phyloP scores from a whole-genome alignment of 2,888 invertebrate genomes.

The Leptopilina syphax region DNA sequence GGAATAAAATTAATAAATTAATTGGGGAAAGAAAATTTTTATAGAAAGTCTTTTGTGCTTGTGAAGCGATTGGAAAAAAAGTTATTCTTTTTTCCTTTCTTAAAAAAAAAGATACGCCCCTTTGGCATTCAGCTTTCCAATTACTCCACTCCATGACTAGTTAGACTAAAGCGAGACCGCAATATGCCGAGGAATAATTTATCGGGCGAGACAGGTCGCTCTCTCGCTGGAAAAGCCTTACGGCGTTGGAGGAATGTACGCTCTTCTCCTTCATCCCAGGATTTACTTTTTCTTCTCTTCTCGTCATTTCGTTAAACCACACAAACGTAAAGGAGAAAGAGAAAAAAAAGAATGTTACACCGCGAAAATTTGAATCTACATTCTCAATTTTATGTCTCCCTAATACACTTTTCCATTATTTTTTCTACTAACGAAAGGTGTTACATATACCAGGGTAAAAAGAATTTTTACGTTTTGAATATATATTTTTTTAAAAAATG shows the following conservation, averaged over 20 bases:
- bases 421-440: background rate
- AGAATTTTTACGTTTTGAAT: background rate
- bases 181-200: slow-evolving; percentile 35
- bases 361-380: background rate
- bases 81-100: background rate
- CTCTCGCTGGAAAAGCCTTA: slow-evolving; percentile 36
- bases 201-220: slow-evolving; percentile 19
- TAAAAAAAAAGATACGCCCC: slow-evolving; percentile 18
- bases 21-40: background rate
- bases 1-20: slow-evolving; percentile 1
- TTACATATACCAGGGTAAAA: background rate
- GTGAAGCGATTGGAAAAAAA: slow-evolving; percentile 13
- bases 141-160: slow-evolving; percentile 36
- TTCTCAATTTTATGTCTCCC: background rate
- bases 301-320: slow-evolving; percentile 32
- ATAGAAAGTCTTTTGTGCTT: background rate
- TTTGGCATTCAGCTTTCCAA: slow-evolving; percentile 38
- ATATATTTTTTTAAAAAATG: background rate
- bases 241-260: slow-evolving; percentile 29
- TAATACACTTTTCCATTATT: background rate
- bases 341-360: background rate
- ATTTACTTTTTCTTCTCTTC: slow-evolving; percentile 28
- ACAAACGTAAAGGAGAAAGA: background rate
- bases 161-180: slow-evolving; percentile 36
- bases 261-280: slow-evolving; percentile 17